These are phyloP conservation scores for Carlito syrichta DNA, from an alignment of 2,113 vertebrate genomes.

Conservation along the genomic window DNA sequence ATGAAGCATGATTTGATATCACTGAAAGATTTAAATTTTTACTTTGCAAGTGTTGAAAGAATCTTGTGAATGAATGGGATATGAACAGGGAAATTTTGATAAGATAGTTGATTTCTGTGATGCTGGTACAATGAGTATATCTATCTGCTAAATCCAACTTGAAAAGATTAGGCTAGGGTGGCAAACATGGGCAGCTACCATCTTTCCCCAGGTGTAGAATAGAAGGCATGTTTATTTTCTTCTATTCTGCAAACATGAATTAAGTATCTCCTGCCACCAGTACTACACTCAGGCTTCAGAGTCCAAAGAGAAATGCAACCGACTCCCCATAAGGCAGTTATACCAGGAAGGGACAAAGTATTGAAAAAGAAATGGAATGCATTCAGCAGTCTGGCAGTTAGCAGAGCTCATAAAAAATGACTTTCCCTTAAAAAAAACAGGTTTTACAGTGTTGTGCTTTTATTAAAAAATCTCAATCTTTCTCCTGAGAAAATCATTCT, in stretches of 20 bases:
- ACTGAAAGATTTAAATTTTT: background rate
- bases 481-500: slow-evolving; percentile 59
- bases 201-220: background rate
- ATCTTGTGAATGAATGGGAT: background rate
- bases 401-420: slow-evolving; percentile 59
- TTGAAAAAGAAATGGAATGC: slow-evolving; percentile 4
- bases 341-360: background rate
- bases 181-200: background rate
- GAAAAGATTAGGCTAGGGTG: background rate
- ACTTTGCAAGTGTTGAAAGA: background rate
- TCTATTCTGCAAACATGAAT: background rate
- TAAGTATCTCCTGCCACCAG: background rate
- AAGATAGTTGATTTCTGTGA: background rate
- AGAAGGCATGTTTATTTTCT: background rate
- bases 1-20: background rate
- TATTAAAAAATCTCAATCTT: slow-evolving; percentile 71
- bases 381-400: slow-evolving; percentile 38
- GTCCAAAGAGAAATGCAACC: background rate
- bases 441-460: slow-evolving; percentile 57
- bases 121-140: background rate
- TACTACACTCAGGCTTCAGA: background rate
- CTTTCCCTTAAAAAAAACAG: slow-evolving; percentile 52
- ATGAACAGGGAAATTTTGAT: background rate
- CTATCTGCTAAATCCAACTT: background rate
- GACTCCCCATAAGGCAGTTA: background rate